Evolutionary conservation across 92 coral and sea anemone genomes (phyloP), one percentile per base, ranked within the genome.

Genomic region (Palythoa grandis): DNA sequence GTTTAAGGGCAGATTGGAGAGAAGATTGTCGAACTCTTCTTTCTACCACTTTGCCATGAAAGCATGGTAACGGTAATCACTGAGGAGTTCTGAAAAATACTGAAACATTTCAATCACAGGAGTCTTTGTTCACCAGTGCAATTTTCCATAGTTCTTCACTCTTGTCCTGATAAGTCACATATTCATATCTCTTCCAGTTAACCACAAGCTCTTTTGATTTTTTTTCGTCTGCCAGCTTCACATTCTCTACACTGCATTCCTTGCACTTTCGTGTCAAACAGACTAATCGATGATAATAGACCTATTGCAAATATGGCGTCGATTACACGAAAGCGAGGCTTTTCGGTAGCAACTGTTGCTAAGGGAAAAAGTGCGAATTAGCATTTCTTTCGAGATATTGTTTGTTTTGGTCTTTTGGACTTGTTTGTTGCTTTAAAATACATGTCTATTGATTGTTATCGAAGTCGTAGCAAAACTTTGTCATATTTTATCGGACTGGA

Each of bases 101-200:
- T 79, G 15, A 67, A 93, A 93, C 92, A 93, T 88, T 79, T 88
- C 95, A 67, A 58, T 65, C 9, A 86, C 88, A 11, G 92, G 88
- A 3, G 93, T 93, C 37, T 86, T 93, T 93, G 43, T 37, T 54
- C 4, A 93, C 88, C 43, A 93, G 68, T 74, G 89, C 68, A 47
- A 84, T 88, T 86, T 93, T 83, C 9, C 83, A 60, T 57, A 58
- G 82, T 70, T 80, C 86, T 29, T 79, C 93, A 71, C 80, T 77
- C 74, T 87, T 86, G 83, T 82, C 91, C 60, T 74, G 72, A 13
- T 40, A 39, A 74, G 87, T 84, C 56, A 93, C 85, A 70, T 93
- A 93, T 20, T 90, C 96, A 24, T 90, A 93, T 52, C 86, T 82
- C 86, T 85, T 87, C 96, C 96, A 90, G 52, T 82, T 91, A 35